Percentiles rank a stretch among this genome's conserved stretches.
These are phyloP conservation scores for Platycercus adscitus DNA, from an alignment of 2,113 vertebrate species.

Conservation along the genomic window DNA sequence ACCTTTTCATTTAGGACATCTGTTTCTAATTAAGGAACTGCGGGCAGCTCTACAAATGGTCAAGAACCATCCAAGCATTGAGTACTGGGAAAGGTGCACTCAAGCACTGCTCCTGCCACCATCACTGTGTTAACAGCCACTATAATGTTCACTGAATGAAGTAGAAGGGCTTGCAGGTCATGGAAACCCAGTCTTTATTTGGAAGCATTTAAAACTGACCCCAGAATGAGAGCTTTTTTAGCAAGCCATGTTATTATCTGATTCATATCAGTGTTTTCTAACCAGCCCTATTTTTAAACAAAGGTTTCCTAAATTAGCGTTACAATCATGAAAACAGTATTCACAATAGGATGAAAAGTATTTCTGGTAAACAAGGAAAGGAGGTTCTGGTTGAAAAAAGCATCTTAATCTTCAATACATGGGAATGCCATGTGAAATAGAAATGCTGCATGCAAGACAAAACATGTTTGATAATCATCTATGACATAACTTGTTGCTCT, in stretches of 20 bases:
- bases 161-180: neutral
- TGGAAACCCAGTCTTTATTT: neutral
- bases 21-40: constrained; percentile 11
- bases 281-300: neutral
- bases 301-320: neutral
- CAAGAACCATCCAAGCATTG: neutral
- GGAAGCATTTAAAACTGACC: neutral
- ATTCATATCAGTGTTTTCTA: neutral
- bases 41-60: neutral
- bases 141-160: neutral
- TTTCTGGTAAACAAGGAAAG: neutral
- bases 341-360: neutral
- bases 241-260: neutral
- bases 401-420: neutral
- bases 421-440: neutral
- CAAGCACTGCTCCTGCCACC: neutral
- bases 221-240: neutral
- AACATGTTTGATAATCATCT: neutral
- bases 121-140: rapidly evolving
- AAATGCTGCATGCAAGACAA: neutral
- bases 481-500: neutral
- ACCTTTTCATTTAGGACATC: constrained; percentile 41
- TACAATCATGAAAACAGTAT: neutral
- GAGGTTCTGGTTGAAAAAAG: neutral
- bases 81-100: neutral